These are phyloP conservation scores for Cryptus armator DNA, from an alignment of 2,888 invertebrate species.

Conservation along the genomic window DNA sequence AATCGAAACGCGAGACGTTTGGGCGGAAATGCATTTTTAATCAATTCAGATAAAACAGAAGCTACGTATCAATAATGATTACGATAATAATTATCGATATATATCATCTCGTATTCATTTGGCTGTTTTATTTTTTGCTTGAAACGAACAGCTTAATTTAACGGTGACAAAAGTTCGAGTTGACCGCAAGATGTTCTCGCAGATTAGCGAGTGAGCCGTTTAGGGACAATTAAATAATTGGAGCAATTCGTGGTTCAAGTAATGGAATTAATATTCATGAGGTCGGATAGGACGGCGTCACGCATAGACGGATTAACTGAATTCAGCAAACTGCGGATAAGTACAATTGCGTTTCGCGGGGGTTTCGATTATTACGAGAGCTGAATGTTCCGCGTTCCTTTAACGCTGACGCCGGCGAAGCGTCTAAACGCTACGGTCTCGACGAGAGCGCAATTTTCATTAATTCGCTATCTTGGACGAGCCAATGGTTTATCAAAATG, in stretches of 20 bases:
- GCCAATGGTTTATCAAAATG: constrained; percentile 53
- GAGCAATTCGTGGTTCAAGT: constrained; percentile 46
- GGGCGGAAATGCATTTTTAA: constrained; percentile 46
- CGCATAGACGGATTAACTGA: constrained; percentile 15
- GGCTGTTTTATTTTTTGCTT: neutral
- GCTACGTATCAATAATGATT: neutral
- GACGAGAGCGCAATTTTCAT: neutral
- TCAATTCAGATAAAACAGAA: constrained; percentile 1
- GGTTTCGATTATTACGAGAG: constrained; percentile 18
- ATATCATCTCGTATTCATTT: neutral
- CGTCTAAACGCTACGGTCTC: neutral
- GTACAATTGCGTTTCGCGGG: neutral
- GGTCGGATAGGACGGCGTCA: constrained; percentile 41
- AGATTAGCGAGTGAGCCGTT: constrained; percentile 47
- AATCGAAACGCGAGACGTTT: neutral
- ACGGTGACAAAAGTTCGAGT: constrained; percentile 27
- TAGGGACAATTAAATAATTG: constrained; percentile 62
- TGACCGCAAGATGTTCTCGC: constrained; percentile 38
- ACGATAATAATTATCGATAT: neutral
- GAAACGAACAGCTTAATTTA: constrained; percentile 34
- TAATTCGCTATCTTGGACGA: neutral
- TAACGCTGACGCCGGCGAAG: neutral
- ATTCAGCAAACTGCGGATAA: constrained; percentile 4
- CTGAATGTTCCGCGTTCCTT: neutral
- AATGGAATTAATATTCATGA: constrained; percentile 52